Evolutionary conservation across 2,888 invertebrate genomes (phyloP), one percentile per base, ranked within the genome.

Genomic region (Marronus borbonicus): DNA sequence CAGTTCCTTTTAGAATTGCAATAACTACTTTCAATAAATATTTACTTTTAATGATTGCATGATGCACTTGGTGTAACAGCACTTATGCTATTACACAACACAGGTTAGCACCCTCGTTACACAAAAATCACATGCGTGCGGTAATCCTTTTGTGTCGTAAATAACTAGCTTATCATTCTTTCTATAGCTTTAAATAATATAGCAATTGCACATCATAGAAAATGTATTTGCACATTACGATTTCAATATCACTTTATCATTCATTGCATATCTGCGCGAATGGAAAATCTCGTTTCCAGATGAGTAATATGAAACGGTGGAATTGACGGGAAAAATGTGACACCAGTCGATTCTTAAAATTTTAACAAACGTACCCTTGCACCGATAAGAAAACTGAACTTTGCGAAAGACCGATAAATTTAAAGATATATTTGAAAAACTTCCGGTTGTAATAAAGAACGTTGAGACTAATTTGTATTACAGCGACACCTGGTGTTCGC

Each of bases 351-450:
- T 39, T 39, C 39, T 44, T 62, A 49, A 74, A 58, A 60, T 60
- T 60, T 60, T 44, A 36, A 60, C 39, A 28, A 49, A 44, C 72
- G 60, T 60, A 74, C 60, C 60, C 39, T 20, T 28, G 10, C 60
- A 3, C 20, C 28, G 17, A 24, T 60, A 72, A 58, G 72, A 72
- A 72, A 72, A 58, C 55, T 31, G 55, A 58, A 68, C 68, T 76
- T 68, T 68, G 58, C 64, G 58, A 55, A 65, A 72, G 64, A 52
- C 74, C 77, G 52, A 78, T 78, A 78, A 78, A 78, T 78, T 78
- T 78, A 72, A 78, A 74, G 77, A 78, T 78, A 78, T 78, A 78
- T 78, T 66, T 65, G 74, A 78, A 78, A 78, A 78, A 78, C 65
- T 78, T 74, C 74, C 55, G 36, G 72, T 44, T 44, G 72, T 60